These are phyloP conservation scores for Drosophila diplacantha DNA, from an alignment of 2,888 invertebrate genomes.

Conservation along the genomic window DNA sequence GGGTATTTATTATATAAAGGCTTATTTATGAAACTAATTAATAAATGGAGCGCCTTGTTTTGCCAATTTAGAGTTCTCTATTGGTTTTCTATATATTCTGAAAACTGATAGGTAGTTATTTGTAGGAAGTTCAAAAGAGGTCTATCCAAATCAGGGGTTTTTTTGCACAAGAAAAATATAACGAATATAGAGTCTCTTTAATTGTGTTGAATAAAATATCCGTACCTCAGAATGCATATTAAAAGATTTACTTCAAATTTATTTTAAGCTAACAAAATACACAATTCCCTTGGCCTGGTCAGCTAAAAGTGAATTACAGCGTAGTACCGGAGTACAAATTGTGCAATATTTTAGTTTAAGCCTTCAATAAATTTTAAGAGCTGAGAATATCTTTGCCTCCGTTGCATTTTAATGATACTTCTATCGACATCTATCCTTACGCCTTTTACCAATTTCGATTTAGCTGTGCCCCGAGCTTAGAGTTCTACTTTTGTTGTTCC, in stretches of 20 bases:
- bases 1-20: neutral
- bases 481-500: slow-evolving; percentile 41
- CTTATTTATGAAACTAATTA: slow-evolving; percentile 1
- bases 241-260: neutral
- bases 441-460: slow-evolving; percentile 15
- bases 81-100: neutral
- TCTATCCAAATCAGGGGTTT: neutral
- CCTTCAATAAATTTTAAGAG: slow-evolving; percentile 6
- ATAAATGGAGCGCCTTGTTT: too few species aligned
- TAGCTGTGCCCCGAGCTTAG: slow-evolving; percentile 33
- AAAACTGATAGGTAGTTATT: neutral
- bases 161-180: too few species aligned
- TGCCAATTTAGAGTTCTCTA: neutral
- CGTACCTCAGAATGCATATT: too few species aligned
- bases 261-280: neutral
- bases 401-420: slow-evolving; percentile 4
- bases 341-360: neutral
- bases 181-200: neutral
- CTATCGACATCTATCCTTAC: neutral
- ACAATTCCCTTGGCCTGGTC: neutral
- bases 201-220: neutral
- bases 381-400: neutral
- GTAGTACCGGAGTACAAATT: neutral
- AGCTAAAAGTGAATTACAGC: neutral
- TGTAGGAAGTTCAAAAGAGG: neutral